Percentiles rank a stretch among this genome's conserved stretches.
Evolutionary conservation across 2,113 vertebrate species (phyloP).

Genomic region (Argyrosomus japonicus): DNA sequence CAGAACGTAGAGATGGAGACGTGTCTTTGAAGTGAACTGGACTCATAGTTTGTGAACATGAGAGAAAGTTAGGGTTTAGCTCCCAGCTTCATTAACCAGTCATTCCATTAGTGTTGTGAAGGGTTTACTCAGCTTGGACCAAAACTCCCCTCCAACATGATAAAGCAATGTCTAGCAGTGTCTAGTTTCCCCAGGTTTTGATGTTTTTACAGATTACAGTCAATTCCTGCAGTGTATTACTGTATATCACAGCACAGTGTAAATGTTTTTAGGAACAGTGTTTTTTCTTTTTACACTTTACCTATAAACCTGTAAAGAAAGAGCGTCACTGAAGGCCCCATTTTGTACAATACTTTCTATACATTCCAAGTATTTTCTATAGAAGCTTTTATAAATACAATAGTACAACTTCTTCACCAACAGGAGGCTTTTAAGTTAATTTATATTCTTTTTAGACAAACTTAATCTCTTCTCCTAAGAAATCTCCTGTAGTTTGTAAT

Average conservation of each 20-base stretch:
- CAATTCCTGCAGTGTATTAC: slow-evolving; percentile 50
- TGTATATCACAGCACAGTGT: slow-evolving; percentile 57
- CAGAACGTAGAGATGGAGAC: slow-evolving; percentile 5
- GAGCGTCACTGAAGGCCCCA: slow-evolving; percentile 28
- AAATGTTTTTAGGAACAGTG: slow-evolving; percentile 45
- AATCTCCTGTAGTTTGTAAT: slow-evolving; percentile 74
- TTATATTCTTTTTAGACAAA: slow-evolving; percentile 83
- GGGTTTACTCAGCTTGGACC: slow-evolving; percentile 51
- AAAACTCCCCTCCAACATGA: slow-evolving; percentile 34
- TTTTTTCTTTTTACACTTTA: slow-evolving; percentile 37
- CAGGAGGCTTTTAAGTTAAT: slow-evolving; percentile 86
- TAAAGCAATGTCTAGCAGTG: slow-evolving; percentile 10
- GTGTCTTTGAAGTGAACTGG: slow-evolving; percentile 43
- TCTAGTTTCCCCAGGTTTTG: not conserved
- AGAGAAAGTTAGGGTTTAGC: slow-evolving; percentile 18
- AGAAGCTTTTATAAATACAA: slow-evolving; percentile 67
- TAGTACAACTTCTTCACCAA: slow-evolving; percentile 81
- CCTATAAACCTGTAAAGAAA: slow-evolving; percentile 42
- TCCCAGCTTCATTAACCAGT: slow-evolving; percentile 18
- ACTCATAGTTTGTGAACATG: slow-evolving; percentile 34
- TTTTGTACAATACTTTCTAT: slow-evolving; percentile 66
- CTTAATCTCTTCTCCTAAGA: slow-evolving; percentile 66
- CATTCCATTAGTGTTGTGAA: slow-evolving; percentile 49
- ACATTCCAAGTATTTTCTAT: slow-evolving; percentile 76
- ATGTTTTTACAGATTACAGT: slow-evolving; percentile 44